Percentiles rank a stretch among this genome's conserved stretches.
These are phyloP conservation scores for Chaetura pelagica DNA, from an alignment of 2,113 vertebrate species.

Conservation along the genomic window DNA sequence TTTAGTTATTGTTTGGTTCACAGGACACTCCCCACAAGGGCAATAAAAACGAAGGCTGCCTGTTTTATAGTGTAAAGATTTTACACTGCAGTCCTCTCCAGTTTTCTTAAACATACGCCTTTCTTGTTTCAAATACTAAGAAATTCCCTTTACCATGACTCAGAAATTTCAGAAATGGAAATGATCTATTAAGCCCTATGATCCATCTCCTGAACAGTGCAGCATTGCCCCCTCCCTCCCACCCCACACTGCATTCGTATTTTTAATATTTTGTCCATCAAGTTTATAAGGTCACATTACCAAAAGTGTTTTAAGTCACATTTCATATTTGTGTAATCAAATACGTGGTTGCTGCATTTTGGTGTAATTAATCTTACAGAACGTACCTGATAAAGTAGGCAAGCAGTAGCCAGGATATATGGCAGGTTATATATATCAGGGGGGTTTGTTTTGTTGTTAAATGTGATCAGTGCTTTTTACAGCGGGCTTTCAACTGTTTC, in stretches of 20 bases:
- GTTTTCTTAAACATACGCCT: conserved; percentile 31
- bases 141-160: conserved; percentile 61
- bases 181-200: conserved; percentile 16
- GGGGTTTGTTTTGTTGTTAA: conserved; percentile 21
- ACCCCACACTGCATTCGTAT: background rate
- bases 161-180: conserved; percentile 56
- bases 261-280: conserved; percentile 6
- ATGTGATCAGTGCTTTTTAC: background rate
- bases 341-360: background rate
- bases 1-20: conserved; percentile 60
- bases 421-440: background rate
- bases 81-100: conserved; percentile 25
- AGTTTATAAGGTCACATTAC: conserved; percentile 20
- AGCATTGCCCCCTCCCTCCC: background rate
- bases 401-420: background rate
- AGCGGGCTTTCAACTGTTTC: conserved; percentile 8
- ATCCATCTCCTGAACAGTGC: background rate
- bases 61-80: conserved; percentile 60
- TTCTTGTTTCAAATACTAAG: conserved; percentile 54
- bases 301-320: background rate
- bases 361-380: background rate
- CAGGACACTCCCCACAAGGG: conserved; percentile 30
- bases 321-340: conserved; percentile 3
- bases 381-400: background rate
- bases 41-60: conserved; percentile 56